Evolutionary conservation across 2,888 invertebrate species (phyloP), one percentile per base, ranked within the genome.

Genomic region (Cylindroiulus punctatus): DNA sequence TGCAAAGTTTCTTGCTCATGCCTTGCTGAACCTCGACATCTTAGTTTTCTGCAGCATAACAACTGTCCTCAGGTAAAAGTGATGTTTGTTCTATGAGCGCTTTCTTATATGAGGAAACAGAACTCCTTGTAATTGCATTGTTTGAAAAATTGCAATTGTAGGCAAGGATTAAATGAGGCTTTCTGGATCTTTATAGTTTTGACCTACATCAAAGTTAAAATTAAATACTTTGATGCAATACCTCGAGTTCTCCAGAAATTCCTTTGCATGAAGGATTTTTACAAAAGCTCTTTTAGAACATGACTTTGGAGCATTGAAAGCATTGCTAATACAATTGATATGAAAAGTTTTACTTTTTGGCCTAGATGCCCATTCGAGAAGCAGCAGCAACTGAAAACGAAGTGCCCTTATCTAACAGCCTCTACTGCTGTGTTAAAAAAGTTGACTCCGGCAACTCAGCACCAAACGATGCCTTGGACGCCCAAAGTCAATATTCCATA

Each of bases 401-500:
- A 84, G 84, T 84, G 84, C 1, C 84, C 84, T 84, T 84, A 84
- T 47, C 84, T 84, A 84, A 86, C 36, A 87, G 86, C 83, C 52
- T 57, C 19, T 65, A 85, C 10, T 86, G 87, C 84, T 85, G 82
- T 32, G 88, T 85, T 36, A 87, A 87, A 76, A 88, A 86, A 19
- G 84, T 30, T 19, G 88, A 47, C 84, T 84, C 76, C 42, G 87
- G 86, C 30, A 52, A 57, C 47, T 87, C 87, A 42, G 86, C 88
- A 26, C 87, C 88, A 17, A 86, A 88, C 26, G 87, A 88, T 81
- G 88, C 88, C 84, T 84, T 88, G 5, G 91, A 91, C 89, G 89
- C 89, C 65, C 89, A 89, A 81, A 91, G 90, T 88, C 89, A 90
- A 52, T 90, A 90, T 87, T 91, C 91, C 1, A 88, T 90, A 7